A percentile compares a stretch with the other conserved stretches of the same genome.
Conservation (phyloP, 2,888 invertebrate genomes). For the Notocelia uddmanniana region DNA sequence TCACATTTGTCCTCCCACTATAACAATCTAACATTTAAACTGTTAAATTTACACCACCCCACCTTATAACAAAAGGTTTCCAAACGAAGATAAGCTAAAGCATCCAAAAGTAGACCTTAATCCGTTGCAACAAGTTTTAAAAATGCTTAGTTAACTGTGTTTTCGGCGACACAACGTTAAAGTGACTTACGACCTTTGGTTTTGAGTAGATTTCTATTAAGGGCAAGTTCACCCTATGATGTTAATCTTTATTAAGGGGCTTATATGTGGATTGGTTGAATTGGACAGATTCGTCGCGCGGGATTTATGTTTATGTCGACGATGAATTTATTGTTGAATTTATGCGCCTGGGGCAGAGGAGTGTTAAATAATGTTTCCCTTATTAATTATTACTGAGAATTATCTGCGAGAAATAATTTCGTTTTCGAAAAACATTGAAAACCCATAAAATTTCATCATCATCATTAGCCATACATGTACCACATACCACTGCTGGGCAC, state of each 20-base stretch:
- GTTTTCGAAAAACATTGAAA: neutral
- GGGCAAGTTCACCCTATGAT: constrained; percentile 62
- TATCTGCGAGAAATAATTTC: neutral
- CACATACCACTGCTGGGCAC: no score
- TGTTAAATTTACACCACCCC: constrained; percentile 56
- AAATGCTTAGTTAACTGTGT: neutral
- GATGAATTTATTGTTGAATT: constrained; percentile 50
- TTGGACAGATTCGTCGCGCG: constrained; percentile 69
- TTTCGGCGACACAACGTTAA: constrained; percentile 11
- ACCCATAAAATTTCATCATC: no score
- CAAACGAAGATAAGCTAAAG: neutral
- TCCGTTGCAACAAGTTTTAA: neutral
- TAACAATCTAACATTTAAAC: constrained; percentile 56
- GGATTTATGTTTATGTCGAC: constrained; percentile 64
- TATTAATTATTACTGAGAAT: constrained; percentile 52
- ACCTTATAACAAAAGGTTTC: constrained; percentile 27
- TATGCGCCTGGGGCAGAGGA: constrained; percentile 27
- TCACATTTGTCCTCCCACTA: constrained; percentile 57
- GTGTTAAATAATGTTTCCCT: constrained; percentile 46
- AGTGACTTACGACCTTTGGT: constrained; percentile 55
- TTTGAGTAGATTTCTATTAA: constrained; percentile 49
- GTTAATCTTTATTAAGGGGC: constrained; percentile 80
- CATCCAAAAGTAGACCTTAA: neutral
- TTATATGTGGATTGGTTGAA: constrained; percentile 72
- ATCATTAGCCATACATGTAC: no score